A percentile compares a stretch with the other conserved stretches of the same genome.
phyloP scores from a whole-genome alignment of 2,888 invertebrate genomes.

The Horisme vitalbata region DNA sequence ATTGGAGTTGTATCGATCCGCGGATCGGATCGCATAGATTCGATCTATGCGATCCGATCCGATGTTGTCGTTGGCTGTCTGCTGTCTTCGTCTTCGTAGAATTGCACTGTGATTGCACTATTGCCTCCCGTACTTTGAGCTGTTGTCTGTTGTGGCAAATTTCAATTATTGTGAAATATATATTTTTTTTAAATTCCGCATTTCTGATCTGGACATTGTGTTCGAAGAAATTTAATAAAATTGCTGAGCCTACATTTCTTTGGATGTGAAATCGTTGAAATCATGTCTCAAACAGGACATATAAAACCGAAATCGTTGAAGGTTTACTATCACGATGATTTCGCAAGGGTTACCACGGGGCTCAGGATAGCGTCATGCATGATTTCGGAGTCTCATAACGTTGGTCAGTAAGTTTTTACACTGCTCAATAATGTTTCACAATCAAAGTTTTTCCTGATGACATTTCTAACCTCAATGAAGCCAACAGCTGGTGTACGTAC shows the following conservation, averaged over 20 bases:
- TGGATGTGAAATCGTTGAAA: not conserved
- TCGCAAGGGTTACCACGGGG: constrained; percentile 75
- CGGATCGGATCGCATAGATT: too few species aligned
- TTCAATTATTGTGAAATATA: too few species aligned
- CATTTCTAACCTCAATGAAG: not conserved
- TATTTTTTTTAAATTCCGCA: too few species aligned
- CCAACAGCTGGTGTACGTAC: not conserved
- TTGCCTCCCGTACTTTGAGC: too few species aligned
- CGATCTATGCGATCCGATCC: too few species aligned
- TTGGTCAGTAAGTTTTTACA: constrained; percentile 68
- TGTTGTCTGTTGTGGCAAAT: too few species aligned
- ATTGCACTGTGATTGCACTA: too few species aligned
- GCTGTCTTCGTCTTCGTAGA: too few species aligned
- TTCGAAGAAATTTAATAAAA: not conserved
- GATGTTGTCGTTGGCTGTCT: too few species aligned
- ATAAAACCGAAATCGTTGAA: constrained; percentile 65
- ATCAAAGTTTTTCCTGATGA: not conserved
- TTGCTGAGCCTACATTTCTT: not conserved
- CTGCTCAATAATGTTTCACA: too few species aligned
- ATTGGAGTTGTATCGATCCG: too few species aligned
- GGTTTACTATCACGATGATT: constrained; percentile 78
- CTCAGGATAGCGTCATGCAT: constrained; percentile 83
- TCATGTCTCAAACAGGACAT: constrained; percentile 56
- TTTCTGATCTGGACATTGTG: too few species aligned
- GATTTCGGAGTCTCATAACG: constrained; percentile 77